Percentiles rank a stretch among this genome's conserved stretches.
Evolutionary conservation across 2,113 vertebrate species (phyloP).

Genomic region (Tor tambroides): DNA sequence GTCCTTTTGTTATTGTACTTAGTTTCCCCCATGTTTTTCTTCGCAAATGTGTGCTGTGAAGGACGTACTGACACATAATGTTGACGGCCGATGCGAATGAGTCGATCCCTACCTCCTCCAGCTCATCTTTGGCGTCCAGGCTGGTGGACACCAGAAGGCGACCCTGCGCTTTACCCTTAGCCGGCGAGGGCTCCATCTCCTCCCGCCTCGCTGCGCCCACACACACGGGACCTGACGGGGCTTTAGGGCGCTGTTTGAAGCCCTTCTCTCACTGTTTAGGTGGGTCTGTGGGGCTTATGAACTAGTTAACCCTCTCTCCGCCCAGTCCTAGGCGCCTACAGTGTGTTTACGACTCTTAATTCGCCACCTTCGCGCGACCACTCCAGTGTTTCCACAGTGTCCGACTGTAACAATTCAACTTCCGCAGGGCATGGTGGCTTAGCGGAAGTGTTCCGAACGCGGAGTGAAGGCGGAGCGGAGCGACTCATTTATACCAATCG

Average conservation of each 20-base stretch:
- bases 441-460: conserved; percentile 60
- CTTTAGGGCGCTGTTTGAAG: conserved; percentile 44
- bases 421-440: conserved; percentile 68
- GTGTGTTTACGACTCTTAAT: conserved; percentile 61
- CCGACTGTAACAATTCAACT: conserved; percentile 65
- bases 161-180: conserved; percentile 85
- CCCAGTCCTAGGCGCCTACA: conserved; percentile 42
- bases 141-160: conserved; percentile 86
- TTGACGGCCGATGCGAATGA: neutral
- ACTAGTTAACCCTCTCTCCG: conserved; percentile 42
- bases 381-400: conserved; percentile 58
- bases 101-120: conserved; percentile 83
- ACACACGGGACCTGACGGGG: conserved; percentile 64
- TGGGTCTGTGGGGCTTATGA: conserved; percentile 30
- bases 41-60: neutral
- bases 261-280: conserved; percentile 38
- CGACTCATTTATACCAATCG: conserved; percentile 60
- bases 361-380: conserved; percentile 59
- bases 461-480: conserved; percentile 39
- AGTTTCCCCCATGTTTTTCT: conserved; percentile 3
- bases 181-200: conserved; percentile 81
- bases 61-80: neutral
- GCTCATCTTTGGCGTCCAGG: conserved; percentile 94
- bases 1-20: conserved; percentile 21
- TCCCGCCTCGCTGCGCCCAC: conserved; percentile 78